These are phyloP conservation scores for Emydocephalus ijimae DNA, from an alignment of 2,113 vertebrate genomes.

Conservation along the genomic window DNA sequence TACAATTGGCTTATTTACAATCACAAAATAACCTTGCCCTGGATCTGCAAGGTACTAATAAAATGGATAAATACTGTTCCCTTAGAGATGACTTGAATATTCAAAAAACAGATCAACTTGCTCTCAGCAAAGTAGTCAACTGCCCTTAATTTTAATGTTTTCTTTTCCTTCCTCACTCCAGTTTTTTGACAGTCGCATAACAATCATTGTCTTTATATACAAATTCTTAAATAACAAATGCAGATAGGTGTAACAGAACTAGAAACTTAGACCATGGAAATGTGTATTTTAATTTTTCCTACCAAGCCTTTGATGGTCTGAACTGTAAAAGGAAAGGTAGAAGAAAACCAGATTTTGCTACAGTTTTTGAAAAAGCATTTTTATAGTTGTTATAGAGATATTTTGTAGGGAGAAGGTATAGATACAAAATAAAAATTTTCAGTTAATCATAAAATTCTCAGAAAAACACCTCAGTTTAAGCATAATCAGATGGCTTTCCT, in stretches of 20 bases:
- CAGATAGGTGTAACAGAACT: not conserved
- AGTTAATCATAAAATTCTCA: not conserved
- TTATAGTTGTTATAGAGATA: not conserved
- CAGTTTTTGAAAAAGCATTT: not conserved
- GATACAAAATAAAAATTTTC: not conserved
- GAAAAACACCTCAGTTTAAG: not conserved
- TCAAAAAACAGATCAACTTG: slow-evolving; percentile 16
- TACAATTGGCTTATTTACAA: slow-evolving; percentile 28
- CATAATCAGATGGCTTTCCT: not conserved
- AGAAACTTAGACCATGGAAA: not conserved
- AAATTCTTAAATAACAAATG: not conserved
- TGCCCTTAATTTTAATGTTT: not conserved
- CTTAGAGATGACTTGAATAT: not conserved
- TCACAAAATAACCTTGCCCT: slow-evolving; percentile 4
- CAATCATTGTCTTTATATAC: not conserved
- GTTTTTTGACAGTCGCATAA: not conserved
- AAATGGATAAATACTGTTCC: slow-evolving; percentile 41
- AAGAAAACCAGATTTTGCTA: not conserved
- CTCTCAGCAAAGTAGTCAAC: slow-evolving; percentile 42
- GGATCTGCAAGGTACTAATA: slow-evolving; percentile 23
- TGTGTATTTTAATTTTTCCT: not conserved
- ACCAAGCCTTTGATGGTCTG: not conserved
- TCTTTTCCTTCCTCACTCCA: not conserved
- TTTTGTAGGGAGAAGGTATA: not conserved
- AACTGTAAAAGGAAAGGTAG: not conserved